Percentiles rank a stretch among this genome's conserved stretches.
Evolutionary conservation across 2,797 vertebrate genomes (phyloP).

Genomic region (Lateolabrax maculatus): DNA sequence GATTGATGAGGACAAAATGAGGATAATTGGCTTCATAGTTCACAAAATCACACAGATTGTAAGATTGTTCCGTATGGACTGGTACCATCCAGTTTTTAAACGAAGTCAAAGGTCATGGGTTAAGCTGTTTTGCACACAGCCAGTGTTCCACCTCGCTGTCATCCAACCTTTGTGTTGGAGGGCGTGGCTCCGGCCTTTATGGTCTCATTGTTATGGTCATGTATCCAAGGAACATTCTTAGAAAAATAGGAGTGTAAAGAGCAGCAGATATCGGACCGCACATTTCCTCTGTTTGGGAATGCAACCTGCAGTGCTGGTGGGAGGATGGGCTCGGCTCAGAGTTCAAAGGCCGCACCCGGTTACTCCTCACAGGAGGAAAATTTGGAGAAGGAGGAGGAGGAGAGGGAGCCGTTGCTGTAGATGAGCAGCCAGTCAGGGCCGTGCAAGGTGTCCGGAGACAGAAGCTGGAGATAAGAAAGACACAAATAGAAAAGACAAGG

Average conservation of each 20-base stretch:
- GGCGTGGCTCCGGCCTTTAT: conserved; percentile 41
- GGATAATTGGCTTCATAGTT: neutral
- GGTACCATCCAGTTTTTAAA: neutral
- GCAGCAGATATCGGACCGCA: conserved; percentile 40
- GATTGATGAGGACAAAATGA: neutral
- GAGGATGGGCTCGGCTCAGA: conserved; percentile 42
- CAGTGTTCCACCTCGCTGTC: conserved; percentile 23
- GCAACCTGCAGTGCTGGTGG: conserved; percentile 48
- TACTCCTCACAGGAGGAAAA: conserved; percentile 22
- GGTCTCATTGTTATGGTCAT: conserved; percentile 44
- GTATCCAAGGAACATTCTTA: conserved; percentile 53
- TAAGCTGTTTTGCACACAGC: neutral
- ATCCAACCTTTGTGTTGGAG: conserved; percentile 47
- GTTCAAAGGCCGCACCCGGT: conserved; percentile 28
- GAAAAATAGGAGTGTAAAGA: conserved; percentile 56
- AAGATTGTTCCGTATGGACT: too few species aligned
- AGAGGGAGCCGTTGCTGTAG: neutral
- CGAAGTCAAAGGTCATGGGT: conserved; percentile 1
- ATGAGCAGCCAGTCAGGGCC: neutral
- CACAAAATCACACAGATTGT: neutral
- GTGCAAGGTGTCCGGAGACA: conserved; percentile 22
- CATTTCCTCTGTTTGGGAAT: conserved; percentile 37
- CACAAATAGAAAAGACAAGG: neutral
- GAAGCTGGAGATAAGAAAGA: conserved; percentile 18
- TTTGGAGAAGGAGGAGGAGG: conserved; percentile 5